Conservation (phyloP, 2,113 vertebrate species). For the Thamnophis sirtalis region DNA sequence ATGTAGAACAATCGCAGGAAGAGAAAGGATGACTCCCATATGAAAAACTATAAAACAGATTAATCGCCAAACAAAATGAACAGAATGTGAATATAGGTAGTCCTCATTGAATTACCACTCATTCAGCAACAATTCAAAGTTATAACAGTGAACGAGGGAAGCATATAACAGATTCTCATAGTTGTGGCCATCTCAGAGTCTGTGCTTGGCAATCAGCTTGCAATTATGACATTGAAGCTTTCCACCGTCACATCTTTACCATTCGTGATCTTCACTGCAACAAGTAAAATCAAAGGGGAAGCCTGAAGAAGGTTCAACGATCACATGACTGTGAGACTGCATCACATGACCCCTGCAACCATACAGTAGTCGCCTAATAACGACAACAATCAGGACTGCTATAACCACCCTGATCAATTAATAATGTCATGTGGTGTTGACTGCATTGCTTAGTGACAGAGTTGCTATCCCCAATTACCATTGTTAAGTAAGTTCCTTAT, state of each 20-base stretch:
- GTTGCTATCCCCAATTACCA: background rate
- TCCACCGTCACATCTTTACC: background rate
- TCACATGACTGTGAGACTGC: background rate
- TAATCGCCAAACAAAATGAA: background rate
- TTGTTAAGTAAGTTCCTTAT: background rate
- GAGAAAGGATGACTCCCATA: background rate
- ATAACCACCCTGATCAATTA: background rate
- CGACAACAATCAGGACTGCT: background rate
- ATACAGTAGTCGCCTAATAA: background rate
- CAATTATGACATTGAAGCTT: background rate
- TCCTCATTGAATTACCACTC: background rate
- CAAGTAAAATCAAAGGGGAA: background rate
- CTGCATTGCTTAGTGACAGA: background rate
- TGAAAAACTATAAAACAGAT: background rate
- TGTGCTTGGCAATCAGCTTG: background rate
- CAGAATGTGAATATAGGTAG: background rate
- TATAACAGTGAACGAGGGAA: background rate
- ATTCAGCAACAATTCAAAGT: background rate
- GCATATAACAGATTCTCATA: background rate
- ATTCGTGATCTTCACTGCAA: background rate
- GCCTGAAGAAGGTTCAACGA: background rate
- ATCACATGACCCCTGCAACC: background rate
- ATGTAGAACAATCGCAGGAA: background rate
- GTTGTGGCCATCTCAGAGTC: background rate
- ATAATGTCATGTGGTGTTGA: background rate